Evolutionary conservation across 2,797 vertebrate species (phyloP), one percentile per base, ranked within the genome.

Genomic region (Sparidentex hasta): DNA sequence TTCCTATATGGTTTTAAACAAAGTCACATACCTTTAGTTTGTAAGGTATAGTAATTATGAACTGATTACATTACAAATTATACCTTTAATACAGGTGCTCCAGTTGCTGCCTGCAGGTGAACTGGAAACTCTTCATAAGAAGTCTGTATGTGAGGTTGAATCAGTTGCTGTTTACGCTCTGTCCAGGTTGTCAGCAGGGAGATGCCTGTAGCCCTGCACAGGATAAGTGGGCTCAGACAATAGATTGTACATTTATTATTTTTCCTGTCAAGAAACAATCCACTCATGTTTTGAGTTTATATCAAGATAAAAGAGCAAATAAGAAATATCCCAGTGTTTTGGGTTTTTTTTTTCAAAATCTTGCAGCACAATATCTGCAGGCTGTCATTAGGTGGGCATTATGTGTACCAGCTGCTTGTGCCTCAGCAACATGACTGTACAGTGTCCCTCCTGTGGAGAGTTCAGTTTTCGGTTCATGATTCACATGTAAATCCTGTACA

Each of bases 341-440:
- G n/a, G n/a, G n/a, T n/a, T n/a, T n/a, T 27, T 25, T 25, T 72
- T 41, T 51, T 43, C 46, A 14, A 80, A 58, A 68, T 51, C 71
- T 55, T 64, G 57, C 54, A 47, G 58, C 27, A 65, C 23, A 51
- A 17, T 64, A 58, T 71, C 76, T 80, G 67, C 65, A 80, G 63
- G 48, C 65, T 71, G 56, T 75, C 63, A 74, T 80, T 74, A 86
- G 50, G 70, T 54, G 20, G 57, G 54, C 29, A 80, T 77, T 47
- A 67, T 18, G 16, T 55, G 54, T 50, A 58, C 50, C 21, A 59
- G n/a, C 59, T 57, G 55, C 46, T 43, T 55, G 23, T 62, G 33
- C 12, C 51, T 59, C 65, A 61, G 21, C 54, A 62, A 23, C 33
- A 51, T 43, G 4, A 68, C 27, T 58, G 44, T 47, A 66, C 69